Evolutionary conservation across 2,113 vertebrate species (phyloP), one percentile per base, ranked within the genome.

Genomic region (Phalacrocorax pelagicus): DNA sequence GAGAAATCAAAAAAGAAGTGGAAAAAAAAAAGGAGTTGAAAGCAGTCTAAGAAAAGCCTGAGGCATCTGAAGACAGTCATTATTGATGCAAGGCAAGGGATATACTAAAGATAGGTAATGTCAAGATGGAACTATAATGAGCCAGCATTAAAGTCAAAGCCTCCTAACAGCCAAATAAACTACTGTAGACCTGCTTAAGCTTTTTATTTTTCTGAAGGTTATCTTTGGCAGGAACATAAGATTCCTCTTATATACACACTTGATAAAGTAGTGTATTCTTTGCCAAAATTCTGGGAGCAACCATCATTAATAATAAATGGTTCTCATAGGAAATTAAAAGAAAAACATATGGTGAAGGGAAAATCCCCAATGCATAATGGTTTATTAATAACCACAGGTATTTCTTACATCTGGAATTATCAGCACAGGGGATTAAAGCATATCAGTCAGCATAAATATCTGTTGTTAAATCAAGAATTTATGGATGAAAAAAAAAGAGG

Each of bases 21-120:
- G 3, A 19, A 34, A 22, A 42, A 36, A 55, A 30, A 67, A 27
- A 63, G 3, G 9, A 57, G 18, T 94, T 89, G 84, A 92, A 95
- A 95, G 70, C 44, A 79, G 52, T 67, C 47, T 93, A 92, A 90
- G 69, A 92, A 88, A 90, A 94, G 63, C 93, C 82, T 81, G 65
- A 90, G 88, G 87, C 85, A 79, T 38, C 59, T 90, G 51, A 91
- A 92, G 85, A 51, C 11, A 80, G 90, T 67, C 42, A 93, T 90
- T 90, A 78, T 46, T 55, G 65, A 94, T 90, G 69, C 40, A 93
- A 87, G 79, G 42, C 55, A 73, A 71, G 59, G 24, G 30, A 57
- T 77, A 36, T 42, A 82, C 62, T 88, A 66, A 88, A 91, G 86
- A 90, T 71, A 94, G 72, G 77, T 81, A 78, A 86, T 71, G 72